Percentiles rank a stretch among this genome's conserved stretches.
Conservation (phyloP, 2,888 invertebrate genomes). For the Ophonus ardosiacus region DNA sequence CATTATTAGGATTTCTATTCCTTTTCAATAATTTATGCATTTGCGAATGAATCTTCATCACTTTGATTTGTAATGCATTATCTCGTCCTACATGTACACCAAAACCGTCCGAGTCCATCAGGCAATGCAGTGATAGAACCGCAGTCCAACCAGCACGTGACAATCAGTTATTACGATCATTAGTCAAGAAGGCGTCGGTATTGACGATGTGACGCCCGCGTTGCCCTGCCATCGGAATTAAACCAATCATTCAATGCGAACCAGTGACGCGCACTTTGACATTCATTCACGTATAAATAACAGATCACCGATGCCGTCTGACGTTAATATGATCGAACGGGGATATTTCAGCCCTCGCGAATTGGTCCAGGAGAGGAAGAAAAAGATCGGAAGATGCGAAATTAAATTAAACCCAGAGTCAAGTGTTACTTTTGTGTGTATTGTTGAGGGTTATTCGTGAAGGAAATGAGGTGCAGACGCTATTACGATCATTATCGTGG, state of each 20-base stretch:
- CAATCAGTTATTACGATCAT: constrained; percentile 47
- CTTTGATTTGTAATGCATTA: background rate
- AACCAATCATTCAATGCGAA: constrained; percentile 58
- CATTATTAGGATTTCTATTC: no score
- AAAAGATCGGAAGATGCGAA: background rate
- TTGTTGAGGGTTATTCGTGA: no score
- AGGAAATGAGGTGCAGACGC: no score
- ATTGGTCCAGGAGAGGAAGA: background rate
- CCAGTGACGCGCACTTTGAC: constrained; percentile 27
- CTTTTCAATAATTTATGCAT: no score
- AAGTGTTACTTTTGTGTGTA: no score
- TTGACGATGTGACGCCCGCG: background rate
- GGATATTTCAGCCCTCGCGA: background rate
- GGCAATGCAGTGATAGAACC: background rate
- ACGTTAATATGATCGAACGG: constrained; percentile 59
- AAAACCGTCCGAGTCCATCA: background rate
- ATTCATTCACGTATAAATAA: constrained; percentile 63
- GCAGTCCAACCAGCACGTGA: constrained; percentile 1
- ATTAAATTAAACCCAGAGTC: no score
- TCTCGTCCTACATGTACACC: background rate
- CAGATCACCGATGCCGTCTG: constrained; percentile 56
- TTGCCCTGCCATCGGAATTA: constrained; percentile 33
- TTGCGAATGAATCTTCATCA: no score
- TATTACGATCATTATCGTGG: no score
- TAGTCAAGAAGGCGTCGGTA: constrained; percentile 33